Evolutionary conservation across 2,797 vertebrate genomes (phyloP).

Genomic region (Passerculus sandwichensis): DNA sequence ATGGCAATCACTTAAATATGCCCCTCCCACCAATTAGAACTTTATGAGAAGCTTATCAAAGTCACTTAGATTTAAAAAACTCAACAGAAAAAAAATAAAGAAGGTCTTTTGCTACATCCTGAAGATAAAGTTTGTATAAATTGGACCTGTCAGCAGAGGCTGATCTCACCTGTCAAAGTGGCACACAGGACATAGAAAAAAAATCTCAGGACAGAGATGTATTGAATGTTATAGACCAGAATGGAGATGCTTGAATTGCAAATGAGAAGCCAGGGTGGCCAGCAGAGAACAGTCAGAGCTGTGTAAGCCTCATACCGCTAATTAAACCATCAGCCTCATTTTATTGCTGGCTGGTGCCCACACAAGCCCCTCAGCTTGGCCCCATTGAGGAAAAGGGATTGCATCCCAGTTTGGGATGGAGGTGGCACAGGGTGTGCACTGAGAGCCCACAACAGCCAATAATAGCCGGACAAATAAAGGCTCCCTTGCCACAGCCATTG

Average conservation of each 20-base stretch:
- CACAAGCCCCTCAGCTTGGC: background rate
- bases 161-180: background rate
- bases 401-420: background rate
- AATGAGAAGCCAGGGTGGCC: background rate
- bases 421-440: background rate
- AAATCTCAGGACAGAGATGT: background rate
- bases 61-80: background rate
- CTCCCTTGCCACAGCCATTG: background rate
- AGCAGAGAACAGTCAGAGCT: background rate
- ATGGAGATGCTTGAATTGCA: conserved; percentile 2
- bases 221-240: background rate
- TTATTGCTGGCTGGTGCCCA: background rate
- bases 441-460: background rate
- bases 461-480: background rate
- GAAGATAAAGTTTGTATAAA: background rate
- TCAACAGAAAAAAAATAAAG: background rate
- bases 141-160: background rate
- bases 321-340: background rate
- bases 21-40: background rate
- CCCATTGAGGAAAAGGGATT: background rate
- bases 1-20: background rate
- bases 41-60: background rate
- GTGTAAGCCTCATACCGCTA: background rate
- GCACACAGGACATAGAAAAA: background rate
- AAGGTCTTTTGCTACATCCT: background rate